Evolutionary conservation across 2,797 vertebrate species (phyloP).

Genomic region (Bovichtus variegatus): DNA sequence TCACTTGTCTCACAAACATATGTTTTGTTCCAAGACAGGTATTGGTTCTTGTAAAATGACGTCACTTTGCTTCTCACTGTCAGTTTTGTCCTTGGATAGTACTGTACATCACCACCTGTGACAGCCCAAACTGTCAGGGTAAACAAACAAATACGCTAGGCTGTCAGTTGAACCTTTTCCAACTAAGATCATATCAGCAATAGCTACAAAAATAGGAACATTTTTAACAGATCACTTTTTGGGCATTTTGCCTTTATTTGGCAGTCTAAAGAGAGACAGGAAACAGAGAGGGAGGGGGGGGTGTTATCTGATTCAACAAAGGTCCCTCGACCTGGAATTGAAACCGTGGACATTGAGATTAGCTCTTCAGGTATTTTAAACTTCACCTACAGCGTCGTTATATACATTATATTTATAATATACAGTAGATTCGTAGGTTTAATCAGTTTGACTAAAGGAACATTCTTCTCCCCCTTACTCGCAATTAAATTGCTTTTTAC

Average conservation of each 20-base stretch:
- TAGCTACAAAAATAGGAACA: constrained; percentile 13
- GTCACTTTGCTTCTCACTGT: constrained; percentile 32
- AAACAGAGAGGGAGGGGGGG: neutral
- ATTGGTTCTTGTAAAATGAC: constrained; percentile 25
- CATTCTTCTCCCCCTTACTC: neutral
- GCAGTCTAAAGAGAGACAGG: neutral
- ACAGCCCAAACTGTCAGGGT: constrained; percentile 53
- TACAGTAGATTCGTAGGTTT: neutral
- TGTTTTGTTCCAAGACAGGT: constrained; percentile 23
- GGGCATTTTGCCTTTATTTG: neutral
- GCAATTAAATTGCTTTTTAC: neutral
- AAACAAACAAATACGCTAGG: constrained; percentile 53
- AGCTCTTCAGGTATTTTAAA: neutral
- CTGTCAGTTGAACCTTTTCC: constrained; percentile 36
- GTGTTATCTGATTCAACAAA: neutral
- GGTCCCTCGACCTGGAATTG: neutral
- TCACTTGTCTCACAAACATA: constrained; percentile 39
- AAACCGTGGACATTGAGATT: neutral
- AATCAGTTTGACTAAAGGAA: constrained; percentile 4
- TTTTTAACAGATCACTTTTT: constrained; percentile 1
- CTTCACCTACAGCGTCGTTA: neutral
- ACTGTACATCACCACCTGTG: constrained; percentile 52
- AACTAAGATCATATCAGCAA: constrained; percentile 16
- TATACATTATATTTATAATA: neutral
- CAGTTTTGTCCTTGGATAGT: constrained; percentile 50